Base-by-base conservation (phyloP, 2,888 invertebrate genomes). In the Adelognathus sp. region DNA sequence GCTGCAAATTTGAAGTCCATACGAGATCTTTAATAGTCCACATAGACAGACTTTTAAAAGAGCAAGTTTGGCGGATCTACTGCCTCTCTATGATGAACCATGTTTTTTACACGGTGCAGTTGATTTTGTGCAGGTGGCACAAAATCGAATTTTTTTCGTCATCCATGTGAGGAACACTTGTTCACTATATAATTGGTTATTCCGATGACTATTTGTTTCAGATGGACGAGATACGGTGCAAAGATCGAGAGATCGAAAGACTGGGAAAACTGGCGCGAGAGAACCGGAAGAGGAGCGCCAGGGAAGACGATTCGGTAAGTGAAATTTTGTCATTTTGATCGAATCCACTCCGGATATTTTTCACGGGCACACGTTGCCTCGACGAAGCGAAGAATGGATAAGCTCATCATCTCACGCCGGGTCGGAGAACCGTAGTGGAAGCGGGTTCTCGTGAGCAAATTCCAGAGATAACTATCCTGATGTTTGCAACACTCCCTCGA, bases 141-240 rank as follows among this genome's bases (percentile, higher is more conserved):
- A 46, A 18, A 50, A 50, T 24, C 24, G 2, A n/a, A 50, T 50
- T 46, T 46, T 3, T 21, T 46, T 21, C 21, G 11, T 3, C 2
- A 7, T 46, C 9, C 16, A 18, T 46, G 9, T 18, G 16, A 9
- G 7, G 1, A 46, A 9, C 21, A 18, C 5, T n/a, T 6, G n/a
- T 7, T 18, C 6, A n/a, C n/a, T 14, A 29, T 14, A 1, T 3
- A n/a, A 46, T 29, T 31, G 4, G 16, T n/a, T 4, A 21, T 18
- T n/a, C 6, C 24, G 33, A 36, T 33, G 4, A 16, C 18, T 33
- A 18, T 76, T 72, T 67, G 18, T 63, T 84, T 80, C 83, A 89
- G 88, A 88, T 88, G 85, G 88, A 87, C 73, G 88, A 88, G 82
- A 85, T 89, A 80, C 86, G 86, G 70, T 85, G 83, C 64, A 89